Base-by-base conservation (phyloP, 2,113 vertebrate species). In the Orientallactaga bullata region DNA sequence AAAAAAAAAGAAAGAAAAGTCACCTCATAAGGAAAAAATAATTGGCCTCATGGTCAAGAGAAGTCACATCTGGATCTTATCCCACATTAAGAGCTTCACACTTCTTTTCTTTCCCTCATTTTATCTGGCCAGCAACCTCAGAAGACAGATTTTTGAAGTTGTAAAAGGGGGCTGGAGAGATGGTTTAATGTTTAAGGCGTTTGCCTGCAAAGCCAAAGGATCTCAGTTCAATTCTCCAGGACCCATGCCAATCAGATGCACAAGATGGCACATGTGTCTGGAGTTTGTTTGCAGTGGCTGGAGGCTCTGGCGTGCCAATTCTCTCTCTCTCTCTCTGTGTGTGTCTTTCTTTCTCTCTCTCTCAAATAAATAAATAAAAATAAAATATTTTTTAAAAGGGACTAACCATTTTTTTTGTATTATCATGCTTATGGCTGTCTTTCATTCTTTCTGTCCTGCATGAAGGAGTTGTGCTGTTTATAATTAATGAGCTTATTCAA, bases 1-100 rank as follows among this genome's bases (percentile, higher is more conserved):
- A n/a, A 97, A 94, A 97, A 95, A 95, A 97, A 94, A 97, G 94
- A 95, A 71, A 97, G 47, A 94, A 96, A 95, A 95, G 2, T 77
- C 68, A 84, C 96, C 55, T 13, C 60, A 61, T 0, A 35, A 85
- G 74, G 63, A 94, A 86, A 95, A 55, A 88, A 91, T 88, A 37
- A 90, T 24, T 86, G 89, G 69, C 71, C 88, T 88, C 76, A n/a
- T 47, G 63, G 77, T 47, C 91, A 81, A 94, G 61, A 90, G 84
- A 90, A 96, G 63, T 88, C 63, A 92, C 91, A 90, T 89, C 39
- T 95, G 88, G 63, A 93, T 82, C 71, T 93, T 42, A 82, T 91
- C 78, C 74, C 86, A 94, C 86, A 93, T 68, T 73, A 65, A 77
- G 39, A 94, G 69, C 39, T 95, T 94, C 68, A 81, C 58, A 88